These are phyloP conservation scores for Monopis laevigella DNA, from an alignment of 2,888 invertebrate genomes.

Conservation along the genomic window DNA sequence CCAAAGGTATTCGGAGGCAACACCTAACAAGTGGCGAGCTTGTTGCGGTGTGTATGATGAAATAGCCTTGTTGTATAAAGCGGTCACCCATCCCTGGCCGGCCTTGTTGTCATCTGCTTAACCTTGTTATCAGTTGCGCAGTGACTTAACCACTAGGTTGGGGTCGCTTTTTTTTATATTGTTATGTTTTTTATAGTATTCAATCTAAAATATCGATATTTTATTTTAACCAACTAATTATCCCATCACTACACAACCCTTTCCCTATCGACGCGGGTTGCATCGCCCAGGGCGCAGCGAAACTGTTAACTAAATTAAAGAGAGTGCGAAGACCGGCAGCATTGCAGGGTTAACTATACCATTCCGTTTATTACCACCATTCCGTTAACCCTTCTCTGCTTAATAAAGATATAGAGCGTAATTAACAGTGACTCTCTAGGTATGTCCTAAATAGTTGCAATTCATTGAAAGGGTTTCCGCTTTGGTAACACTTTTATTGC, in stretches of 20 bases:
- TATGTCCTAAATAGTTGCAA: constrained; percentile 3
- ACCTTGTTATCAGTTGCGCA: too few species aligned
- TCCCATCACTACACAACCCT: constrained; percentile 49
- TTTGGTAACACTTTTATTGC: constrained; percentile 1
- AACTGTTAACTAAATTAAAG: constrained; percentile 67
- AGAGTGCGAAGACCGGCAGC: constrained; percentile 56
- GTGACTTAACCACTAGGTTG: too few species aligned
- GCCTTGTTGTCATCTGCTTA: too few species aligned
- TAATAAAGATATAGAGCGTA: constrained; percentile 62
- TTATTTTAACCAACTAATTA: not conserved
- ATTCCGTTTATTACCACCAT: constrained; percentile 63
- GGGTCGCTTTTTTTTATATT: too few species aligned
- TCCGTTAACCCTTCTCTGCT: constrained; percentile 52
- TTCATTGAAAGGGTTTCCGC: not conserved
- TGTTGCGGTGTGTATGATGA: too few species aligned
- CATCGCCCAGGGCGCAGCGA: constrained; percentile 51
- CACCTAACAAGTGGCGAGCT: too few species aligned
- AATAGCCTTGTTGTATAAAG: too few species aligned
- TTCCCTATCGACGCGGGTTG: constrained; percentile 37
- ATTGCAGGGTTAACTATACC: constrained; percentile 65
- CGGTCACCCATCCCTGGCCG: too few species aligned
- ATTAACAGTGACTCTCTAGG: constrained; percentile 36
- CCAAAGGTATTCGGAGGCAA: too few species aligned
- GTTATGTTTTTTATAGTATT: too few species aligned
- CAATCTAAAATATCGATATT: constrained; percentile 4